Evolutionary conservation across 1,140 invertebrate species (phyloP).

Genomic region (Thrips palmi): DNA sequence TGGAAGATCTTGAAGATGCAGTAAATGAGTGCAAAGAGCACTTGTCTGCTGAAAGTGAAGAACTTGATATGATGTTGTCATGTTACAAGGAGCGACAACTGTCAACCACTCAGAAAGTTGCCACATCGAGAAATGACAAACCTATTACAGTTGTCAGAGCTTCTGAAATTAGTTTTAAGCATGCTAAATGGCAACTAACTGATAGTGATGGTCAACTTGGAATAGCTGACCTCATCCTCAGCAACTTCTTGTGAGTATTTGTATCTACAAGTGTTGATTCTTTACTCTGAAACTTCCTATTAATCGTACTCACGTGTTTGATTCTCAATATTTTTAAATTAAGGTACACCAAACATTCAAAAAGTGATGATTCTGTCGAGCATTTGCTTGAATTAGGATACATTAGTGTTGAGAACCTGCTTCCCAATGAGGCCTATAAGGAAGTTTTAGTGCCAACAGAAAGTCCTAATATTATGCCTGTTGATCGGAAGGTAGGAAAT

Average conservation of each 20-base stretch:
- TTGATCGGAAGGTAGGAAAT: slow-evolving; percentile 45
- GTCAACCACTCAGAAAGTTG: slow-evolving; percentile 34
- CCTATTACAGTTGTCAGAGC: slow-evolving; percentile 56
- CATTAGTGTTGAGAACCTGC: slow-evolving; percentile 81
- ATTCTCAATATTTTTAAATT: no score
- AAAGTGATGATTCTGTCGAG: slow-evolving; percentile 92
- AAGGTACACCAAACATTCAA: slow-evolving; percentile 87
- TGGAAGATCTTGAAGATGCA: slow-evolving; percentile 47
- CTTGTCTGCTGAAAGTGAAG: slow-evolving; percentile 69
- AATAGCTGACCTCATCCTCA: slow-evolving; percentile 85
- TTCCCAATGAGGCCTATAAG: slow-evolving; percentile 88
- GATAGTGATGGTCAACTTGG: slow-evolving; percentile 94
- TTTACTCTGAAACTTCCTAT: slow-evolving; percentile 1
- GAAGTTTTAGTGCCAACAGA: slow-evolving; percentile 80
- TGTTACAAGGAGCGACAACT: slow-evolving; percentile 78
- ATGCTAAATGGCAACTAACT: slow-evolving; percentile 94
- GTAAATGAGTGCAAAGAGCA: slow-evolving; percentile 75
- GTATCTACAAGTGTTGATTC: slow-evolving; percentile 1
- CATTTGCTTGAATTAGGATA: slow-evolving; percentile 95
- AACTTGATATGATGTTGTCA: slow-evolving; percentile 62
- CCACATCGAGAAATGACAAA: slow-evolving; percentile 33
- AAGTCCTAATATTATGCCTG: slow-evolving; percentile 72
- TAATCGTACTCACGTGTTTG: slow-evolving; percentile 8
- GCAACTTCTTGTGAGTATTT: slow-evolving; percentile 72
- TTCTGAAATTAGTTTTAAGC: slow-evolving; percentile 97